Conservation (phyloP, 1,140 invertebrate genomes). For the Aleiodes sp. region DNA sequence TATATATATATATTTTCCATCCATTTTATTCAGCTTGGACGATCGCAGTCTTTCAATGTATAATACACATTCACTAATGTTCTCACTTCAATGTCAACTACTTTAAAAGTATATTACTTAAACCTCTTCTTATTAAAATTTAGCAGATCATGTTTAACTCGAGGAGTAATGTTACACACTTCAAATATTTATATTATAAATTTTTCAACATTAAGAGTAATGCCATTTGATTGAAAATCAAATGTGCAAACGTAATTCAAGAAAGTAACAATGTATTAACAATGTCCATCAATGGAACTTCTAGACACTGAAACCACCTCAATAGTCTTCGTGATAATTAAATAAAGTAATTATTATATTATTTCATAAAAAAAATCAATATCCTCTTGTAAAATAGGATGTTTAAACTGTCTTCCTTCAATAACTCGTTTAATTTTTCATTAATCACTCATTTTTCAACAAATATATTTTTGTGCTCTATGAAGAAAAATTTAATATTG, state of each 20-base stretch:
- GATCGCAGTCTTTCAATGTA: neutral
- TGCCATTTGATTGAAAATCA: neutral
- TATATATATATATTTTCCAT: neutral
- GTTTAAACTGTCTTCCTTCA: neutral
- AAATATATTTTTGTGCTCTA: slow-evolving; percentile 9
- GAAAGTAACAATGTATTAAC: neutral
- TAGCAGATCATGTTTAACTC: neutral
- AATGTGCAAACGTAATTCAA: too few relatives aligned
- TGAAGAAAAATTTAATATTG: neutral
- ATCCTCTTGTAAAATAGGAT: neutral
- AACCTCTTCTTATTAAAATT: neutral
- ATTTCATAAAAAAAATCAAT: neutral
- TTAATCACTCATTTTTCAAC: neutral
- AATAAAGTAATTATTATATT: neutral
- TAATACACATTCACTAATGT: neutral
- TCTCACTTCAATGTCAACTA: neutral
- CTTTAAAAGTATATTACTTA: neutral
- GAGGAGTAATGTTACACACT: neutral
- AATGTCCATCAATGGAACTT: neutral
- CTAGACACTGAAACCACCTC: too few relatives aligned
- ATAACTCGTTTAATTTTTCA: neutral
- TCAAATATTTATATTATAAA: neutral
- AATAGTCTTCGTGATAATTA: too few relatives aligned
- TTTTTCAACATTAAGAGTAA: neutral
- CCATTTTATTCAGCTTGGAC: neutral